phyloP scores from a whole-genome alignment of 1,140 invertebrate genomes.

The Drosophila ercepeae region DNA sequence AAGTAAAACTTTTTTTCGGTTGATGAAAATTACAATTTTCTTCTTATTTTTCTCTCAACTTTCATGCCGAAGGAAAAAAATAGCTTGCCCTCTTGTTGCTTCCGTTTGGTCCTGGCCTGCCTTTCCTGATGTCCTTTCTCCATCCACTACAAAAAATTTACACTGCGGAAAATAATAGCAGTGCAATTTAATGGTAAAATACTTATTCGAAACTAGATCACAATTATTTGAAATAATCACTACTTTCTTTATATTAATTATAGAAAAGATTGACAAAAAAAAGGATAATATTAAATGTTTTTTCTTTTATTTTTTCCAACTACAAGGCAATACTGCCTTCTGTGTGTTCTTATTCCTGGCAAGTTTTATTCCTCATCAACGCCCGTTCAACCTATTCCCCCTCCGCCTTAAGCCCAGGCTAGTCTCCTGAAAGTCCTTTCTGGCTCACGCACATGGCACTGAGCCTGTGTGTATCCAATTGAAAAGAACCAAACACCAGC shows the following conservation, averaged over 20 bases:
- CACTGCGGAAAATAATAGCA: not conserved
- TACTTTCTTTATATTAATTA: too few species aligned
- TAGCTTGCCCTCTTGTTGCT: slow-evolving; percentile 72
- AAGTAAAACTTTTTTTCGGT: slow-evolving; percentile 48
- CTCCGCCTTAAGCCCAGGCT: slow-evolving; percentile 2
- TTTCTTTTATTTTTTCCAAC: too few species aligned
- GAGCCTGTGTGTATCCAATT: slow-evolving; percentile 61
- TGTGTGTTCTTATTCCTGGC: slow-evolving; percentile 23
- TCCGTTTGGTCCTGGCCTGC: slow-evolving; percentile 44
- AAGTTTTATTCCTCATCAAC: slow-evolving; percentile 62
- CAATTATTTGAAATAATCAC: too few species aligned
- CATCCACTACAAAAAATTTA: not conserved
- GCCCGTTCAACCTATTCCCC: slow-evolving; percentile 44
- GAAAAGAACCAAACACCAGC: slow-evolving; percentile 42
- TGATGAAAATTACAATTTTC: slow-evolving; percentile 82
- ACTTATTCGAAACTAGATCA: too few species aligned
- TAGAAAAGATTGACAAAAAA: too few species aligned
- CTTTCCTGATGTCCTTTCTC: slow-evolving; percentile 21
- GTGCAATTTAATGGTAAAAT: too few species aligned
- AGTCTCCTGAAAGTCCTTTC: slow-evolving; percentile 27
- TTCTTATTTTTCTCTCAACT: slow-evolving; percentile 78
- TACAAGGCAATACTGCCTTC: slow-evolving; percentile 18
- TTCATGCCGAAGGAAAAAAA: slow-evolving; percentile 59
- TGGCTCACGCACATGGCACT: slow-evolving; percentile 32
- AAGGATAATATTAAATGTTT: not conserved